A percentile compares a stretch with the other conserved stretches of the same genome.
Conservation (phyloP, 2,113 vertebrate species). For the Gallinago media region DNA sequence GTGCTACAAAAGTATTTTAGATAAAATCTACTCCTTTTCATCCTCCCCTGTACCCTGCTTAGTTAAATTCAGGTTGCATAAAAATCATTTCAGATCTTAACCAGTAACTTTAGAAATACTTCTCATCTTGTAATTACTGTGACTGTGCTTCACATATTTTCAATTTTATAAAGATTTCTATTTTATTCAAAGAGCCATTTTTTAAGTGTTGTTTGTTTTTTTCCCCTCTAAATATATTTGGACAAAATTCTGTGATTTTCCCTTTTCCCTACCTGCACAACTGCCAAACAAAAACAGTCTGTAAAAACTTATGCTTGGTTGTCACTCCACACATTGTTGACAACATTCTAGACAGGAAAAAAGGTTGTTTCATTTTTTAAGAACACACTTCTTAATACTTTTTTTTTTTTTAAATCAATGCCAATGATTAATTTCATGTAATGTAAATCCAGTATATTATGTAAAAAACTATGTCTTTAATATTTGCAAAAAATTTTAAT, state of each 20-base stretch:
- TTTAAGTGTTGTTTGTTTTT: background rate
- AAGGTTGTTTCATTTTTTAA: background rate
- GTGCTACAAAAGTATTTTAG: background rate
- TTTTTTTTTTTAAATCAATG: background rate
- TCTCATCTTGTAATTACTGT: background rate
- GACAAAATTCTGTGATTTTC: background rate
- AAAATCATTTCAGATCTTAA: background rate
- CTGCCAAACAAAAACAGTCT: background rate
- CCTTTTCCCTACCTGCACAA: background rate
- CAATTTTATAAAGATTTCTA: background rate
- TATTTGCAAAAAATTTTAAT: background rate
- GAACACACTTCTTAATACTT: background rate
- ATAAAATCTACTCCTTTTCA: background rate
- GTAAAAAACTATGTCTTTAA: background rate
- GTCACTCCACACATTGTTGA: background rate
- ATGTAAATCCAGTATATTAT: background rate
- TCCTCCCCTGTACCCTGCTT: background rate
- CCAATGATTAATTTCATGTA: background rate
- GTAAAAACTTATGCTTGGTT: background rate
- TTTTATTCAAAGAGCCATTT: background rate
- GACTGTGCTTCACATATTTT: background rate
- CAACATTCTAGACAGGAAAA: background rate
- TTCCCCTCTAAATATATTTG: background rate
- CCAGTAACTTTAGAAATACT: background rate
- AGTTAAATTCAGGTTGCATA: background rate